These are phyloP conservation scores for Capitulum mitella DNA, from an alignment of 2,888 invertebrate genomes.

Conservation along the genomic window DNA sequence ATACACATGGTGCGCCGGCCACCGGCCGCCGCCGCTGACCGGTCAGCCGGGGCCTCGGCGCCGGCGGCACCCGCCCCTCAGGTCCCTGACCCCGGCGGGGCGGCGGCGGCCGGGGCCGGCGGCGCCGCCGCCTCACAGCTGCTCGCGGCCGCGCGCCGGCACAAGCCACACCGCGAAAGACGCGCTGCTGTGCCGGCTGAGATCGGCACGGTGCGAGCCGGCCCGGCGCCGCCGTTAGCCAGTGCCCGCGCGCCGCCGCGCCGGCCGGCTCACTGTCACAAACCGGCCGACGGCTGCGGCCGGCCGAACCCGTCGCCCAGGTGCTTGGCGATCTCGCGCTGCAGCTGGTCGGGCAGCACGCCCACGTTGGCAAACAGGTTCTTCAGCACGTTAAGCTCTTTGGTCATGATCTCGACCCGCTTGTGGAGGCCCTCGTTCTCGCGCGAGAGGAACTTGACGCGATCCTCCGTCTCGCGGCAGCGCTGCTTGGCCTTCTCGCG, in stretches of 20 bases:
- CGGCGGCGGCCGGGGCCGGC: background rate
- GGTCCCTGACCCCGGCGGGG: no score
- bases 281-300: background rate
- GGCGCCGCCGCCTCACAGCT: background rate
- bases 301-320: conserved; percentile 45
- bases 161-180: background rate
- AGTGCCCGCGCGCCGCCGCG: background rate
- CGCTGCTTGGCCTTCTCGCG: conserved; percentile 93
- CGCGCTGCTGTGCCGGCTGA: background rate
- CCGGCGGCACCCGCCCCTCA: no score
- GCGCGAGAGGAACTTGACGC: conserved; percentile 42
- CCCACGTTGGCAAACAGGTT: conserved; percentile 63
- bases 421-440: conserved; percentile 46
- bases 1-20: no score
- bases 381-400: conserved; percentile 78
- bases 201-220: background rate
- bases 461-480: conserved; percentile 86
- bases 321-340: conserved; percentile 60
- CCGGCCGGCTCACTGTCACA: background rate
- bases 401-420: conserved; percentile 67
- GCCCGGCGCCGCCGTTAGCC: no score
- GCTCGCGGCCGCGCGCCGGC: background rate
- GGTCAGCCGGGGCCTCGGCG: no score
- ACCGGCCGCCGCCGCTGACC: no score
- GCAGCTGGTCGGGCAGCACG: conserved; percentile 59